Base-by-base conservation (phyloP, 2,888 invertebrate species). In the Pandemis corylana region DNA sequence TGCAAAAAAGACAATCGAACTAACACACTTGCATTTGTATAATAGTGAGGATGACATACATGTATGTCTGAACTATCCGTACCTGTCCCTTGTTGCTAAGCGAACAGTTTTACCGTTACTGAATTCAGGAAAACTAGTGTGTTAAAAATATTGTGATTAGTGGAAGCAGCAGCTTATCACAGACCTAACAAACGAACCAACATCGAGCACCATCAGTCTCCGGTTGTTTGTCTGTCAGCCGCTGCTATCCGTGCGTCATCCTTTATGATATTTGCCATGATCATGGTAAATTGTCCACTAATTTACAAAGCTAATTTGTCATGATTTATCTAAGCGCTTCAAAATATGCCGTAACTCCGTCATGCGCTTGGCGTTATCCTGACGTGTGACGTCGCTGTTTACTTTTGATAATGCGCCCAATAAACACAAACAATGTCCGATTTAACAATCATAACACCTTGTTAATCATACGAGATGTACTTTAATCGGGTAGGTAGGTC, bases 291-390 rank as follows among this genome's bases (percentile, higher is more conserved):
- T 89, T 85, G 83, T 84, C 85, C 81, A 79, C 85, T 87, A 89
- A 28, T 59, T 28, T 59, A 59, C 59, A 28, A 59, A 59, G 59
- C 28, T 59, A 59, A 91, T 91, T 89, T 89, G 87, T 90, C 91
- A 92, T 81, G 82, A 87, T 86, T 89, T 90, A 91, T 92, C 90
- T 87, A 80, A 87, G 87, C 87, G 85, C 85, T 85, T 86, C 41
- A 86, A 86, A 87, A 88, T 85, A 79, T 84, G 80, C 82, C 78
- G 80, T 87, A 84, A 89, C 89, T 88, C 80, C 80, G 78, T 80
- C 77, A 77, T 72, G 53, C 73, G 72, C 72, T 77, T 61, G 75
- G 75, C 80, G 78, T 79, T 79, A 78, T 76, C 46, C 71, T 85
- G 85, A 84, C 84, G 82, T 79, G 75, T 75, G 80, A 63, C 76